These are phyloP conservation scores for Oreonectes daqikongensis DNA, from an alignment of 2,797 vertebrate genomes.

Conservation along the genomic window DNA sequence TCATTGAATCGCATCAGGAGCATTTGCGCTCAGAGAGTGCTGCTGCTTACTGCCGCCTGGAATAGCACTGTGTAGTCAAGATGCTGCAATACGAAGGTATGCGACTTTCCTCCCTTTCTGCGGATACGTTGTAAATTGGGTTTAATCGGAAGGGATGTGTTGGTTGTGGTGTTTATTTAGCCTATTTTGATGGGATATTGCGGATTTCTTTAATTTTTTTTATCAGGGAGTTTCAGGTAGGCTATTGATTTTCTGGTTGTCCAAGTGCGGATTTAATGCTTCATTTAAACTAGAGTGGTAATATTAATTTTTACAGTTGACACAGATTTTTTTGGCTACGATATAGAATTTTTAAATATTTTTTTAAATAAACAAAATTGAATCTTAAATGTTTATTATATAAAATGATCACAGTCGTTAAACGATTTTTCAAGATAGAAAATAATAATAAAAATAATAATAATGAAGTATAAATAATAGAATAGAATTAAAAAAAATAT, in stretches of 20 bases:
- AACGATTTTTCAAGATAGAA: too few relatives aligned
- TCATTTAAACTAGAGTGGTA: not conserved
- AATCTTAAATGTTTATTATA: too few relatives aligned
- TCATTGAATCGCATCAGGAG: slow-evolving; percentile 60
- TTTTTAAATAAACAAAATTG: too few relatives aligned
- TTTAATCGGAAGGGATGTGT: not conserved
- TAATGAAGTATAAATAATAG: too few relatives aligned
- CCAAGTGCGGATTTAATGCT: not conserved
- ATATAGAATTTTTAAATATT: too few relatives aligned
- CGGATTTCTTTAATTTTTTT: not conserved
- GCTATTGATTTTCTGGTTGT: not conserved
- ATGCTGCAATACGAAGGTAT: slow-evolving; percentile 99
- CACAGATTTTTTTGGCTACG: not conserved
- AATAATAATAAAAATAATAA: too few relatives aligned
- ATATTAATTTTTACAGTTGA: not conserved
- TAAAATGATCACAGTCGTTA: too few relatives aligned
- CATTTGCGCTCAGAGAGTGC: slow-evolving; percentile 62
- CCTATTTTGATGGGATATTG: not conserved
- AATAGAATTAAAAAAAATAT: too few relatives aligned
- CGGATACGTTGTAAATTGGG: not conserved
- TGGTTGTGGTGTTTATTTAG: not conserved
- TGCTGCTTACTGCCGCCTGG: slow-evolving; percentile 58
- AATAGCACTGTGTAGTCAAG: slow-evolving; percentile 79
- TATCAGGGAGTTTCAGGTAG: not conserved
- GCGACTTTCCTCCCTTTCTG: not conserved